Conservation (phyloP, 2,797 vertebrate species). For the Chloroceryle inda region DNA sequence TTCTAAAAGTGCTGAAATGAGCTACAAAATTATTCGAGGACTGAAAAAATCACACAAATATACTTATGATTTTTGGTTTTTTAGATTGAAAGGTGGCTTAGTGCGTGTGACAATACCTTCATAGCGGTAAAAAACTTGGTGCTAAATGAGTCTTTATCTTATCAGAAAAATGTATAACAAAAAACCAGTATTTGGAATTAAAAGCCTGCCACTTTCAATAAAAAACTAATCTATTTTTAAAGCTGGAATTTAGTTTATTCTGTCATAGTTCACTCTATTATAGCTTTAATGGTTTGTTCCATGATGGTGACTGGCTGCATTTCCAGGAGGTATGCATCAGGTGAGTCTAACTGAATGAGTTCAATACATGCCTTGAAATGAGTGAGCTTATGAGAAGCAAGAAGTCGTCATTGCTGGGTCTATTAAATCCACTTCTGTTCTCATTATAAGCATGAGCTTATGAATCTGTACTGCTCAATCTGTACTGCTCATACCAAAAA, state of each 20-base stretch:
- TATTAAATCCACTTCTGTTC: not conserved
- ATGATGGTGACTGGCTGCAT: not conserved
- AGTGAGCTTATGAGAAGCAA: not conserved
- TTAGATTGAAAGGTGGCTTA: not conserved
- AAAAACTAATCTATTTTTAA: not conserved
- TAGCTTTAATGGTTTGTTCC: too few relatives aligned
- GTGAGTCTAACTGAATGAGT: not conserved
- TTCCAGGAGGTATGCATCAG: not conserved
- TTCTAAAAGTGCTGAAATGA: not conserved
- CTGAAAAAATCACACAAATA: not conserved
- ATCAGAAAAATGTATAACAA: not conserved
- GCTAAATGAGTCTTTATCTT: not conserved
- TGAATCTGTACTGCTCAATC: not conserved
- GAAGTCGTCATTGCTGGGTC: not conserved
- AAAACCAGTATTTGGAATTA: not conserved
- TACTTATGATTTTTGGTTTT: not conserved
- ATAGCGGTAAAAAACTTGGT: not conserved
- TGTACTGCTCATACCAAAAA: not conserved
- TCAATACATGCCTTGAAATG: not conserved
- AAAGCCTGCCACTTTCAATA: not conserved
- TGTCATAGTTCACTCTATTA: too few relatives aligned
- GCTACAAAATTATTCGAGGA: not conserved
- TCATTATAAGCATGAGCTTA: not conserved
- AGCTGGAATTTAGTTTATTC: not conserved
- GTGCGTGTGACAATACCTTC: not conserved